phyloP scores from a whole-genome alignment of 2,113 vertebrate species.

The Morone chrysops region DNA sequence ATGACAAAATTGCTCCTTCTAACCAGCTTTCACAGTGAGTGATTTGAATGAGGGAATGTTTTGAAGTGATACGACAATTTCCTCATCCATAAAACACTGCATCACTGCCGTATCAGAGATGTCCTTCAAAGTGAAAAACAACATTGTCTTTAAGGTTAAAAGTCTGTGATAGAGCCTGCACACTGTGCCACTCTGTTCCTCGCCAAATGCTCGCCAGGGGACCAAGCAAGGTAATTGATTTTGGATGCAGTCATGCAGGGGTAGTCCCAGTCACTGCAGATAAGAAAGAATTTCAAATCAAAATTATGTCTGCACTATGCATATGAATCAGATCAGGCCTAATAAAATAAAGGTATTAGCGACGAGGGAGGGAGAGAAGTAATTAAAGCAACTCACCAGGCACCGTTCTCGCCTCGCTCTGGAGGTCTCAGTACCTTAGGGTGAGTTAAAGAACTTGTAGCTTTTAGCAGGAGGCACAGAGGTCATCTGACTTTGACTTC shows the following conservation, averaged over 20 bases:
- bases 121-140: conserved; percentile 73
- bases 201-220: conserved; percentile 70
- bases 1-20: conserved; percentile 42
- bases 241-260: conserved; percentile 81
- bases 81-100: conserved; percentile 63
- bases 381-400: conserved; percentile 80
- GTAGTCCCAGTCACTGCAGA: conserved; percentile 66
- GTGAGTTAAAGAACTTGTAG: conserved; percentile 47
- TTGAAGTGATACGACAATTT: conserved; percentile 43
- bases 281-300: conserved; percentile 79
- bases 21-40: conserved; percentile 50
- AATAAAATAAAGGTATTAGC: conserved; percentile 83
- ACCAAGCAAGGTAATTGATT: conserved; percentile 82
- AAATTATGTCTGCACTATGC: conserved; percentile 77
- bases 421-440: conserved; percentile 61
- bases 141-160: conserved; percentile 74
- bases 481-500: conserved; percentile 62
- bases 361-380: conserved; percentile 67
- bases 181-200: conserved; percentile 54
- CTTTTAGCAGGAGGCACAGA: conserved; percentile 53
- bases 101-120: conserved; percentile 54
- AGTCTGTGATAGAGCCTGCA: conserved; percentile 61
- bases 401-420: conserved; percentile 53
- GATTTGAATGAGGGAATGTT: conserved; percentile 45
- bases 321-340: conserved; percentile 80